A percentile compares a stretch with the other conserved stretches of the same genome.
Conservation (phyloP, 92 coral and sea anemone species). For the Palythoa heliodiscus region DNA sequence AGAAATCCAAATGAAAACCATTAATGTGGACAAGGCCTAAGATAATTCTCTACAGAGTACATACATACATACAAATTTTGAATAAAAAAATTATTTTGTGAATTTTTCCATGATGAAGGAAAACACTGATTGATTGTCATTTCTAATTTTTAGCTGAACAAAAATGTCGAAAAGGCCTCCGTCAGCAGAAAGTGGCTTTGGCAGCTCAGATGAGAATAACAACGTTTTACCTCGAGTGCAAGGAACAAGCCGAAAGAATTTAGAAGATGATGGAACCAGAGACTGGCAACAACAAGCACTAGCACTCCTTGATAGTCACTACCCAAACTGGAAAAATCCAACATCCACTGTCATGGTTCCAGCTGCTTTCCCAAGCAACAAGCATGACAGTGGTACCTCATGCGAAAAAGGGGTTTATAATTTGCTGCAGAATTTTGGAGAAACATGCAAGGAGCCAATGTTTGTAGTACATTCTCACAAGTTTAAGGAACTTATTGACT, state of each 20-base stretch:
- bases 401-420: constrained; percentile 29
- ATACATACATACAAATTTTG: too few relatives aligned
- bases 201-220: background rate
- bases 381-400: background rate
- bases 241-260: background rate
- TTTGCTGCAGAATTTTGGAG: constrained; percentile 40
- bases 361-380: background rate
- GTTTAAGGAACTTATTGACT: background rate
- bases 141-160: background rate
- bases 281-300: constrained; percentile 41
- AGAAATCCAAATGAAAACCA: too few relatives aligned
- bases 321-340: constrained; percentile 36
- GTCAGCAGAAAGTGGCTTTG: constrained; percentile 17
- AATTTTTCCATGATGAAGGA: too few relatives aligned
- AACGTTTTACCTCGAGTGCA: background rate
- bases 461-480: constrained; percentile 41
- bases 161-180: constrained; percentile 8
- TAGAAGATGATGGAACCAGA: constrained; percentile 39
- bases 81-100: too few relatives aligned
- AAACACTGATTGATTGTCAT: too few relatives aligned
- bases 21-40: too few relatives aligned
- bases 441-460: constrained; percentile 36
- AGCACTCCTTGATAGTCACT: background rate
- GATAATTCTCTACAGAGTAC: too few relatives aligned
- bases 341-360: constrained; percentile 29